Base-by-base conservation (phyloP, 2,113 vertebrate genomes). In the Nymphicus hollandicus region DNA sequence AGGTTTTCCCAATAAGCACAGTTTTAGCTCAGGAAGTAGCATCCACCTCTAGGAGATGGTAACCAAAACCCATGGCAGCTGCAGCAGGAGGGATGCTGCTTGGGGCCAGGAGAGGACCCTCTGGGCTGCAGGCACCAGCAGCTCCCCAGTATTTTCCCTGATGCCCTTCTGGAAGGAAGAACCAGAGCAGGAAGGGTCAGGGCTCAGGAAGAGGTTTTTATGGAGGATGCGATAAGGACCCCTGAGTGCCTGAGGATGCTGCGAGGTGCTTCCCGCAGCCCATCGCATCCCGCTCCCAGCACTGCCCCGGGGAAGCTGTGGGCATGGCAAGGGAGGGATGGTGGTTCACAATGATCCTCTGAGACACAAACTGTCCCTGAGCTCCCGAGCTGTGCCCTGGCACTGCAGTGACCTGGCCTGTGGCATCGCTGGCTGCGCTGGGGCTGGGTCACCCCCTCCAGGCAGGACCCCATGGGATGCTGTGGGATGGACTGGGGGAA, bases 341-440 rank as follows among this genome's bases (percentile, higher is more conserved):
- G 74, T 0, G 17, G 52, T 9, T 80, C 50, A 13, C 0, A 11
- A 25, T 1, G 9, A 55, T 18, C 41, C 66, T 29, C 50, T 17
- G 69, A 41, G 76, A 41, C 29, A 41, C 37, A 17, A 6, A 3
- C 53, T 55, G n/a, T 28, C 53, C 69, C 74, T 7, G 1, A 20
- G 55, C 35, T 70, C 37, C 60, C 0, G 3, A 65, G 80, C 31
- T 0, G 3, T 64, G 65, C 39, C 25, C 41, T 39, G 37, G 28
- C 50, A 17, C 71, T 8, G 24, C 31, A 15, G 39, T 35, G 76
- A 17, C 41, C 50, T 52, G 39, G 50, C 50, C 39, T 68, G 53
- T 29, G 58, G n/a, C 33, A 52, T 52, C 0, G 2, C 64, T 47
- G 31, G 31, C 41, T 0, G 5, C 17, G 4, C 4, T 72, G 49